These are phyloP conservation scores for Chelonia mydas DNA, from an alignment of 2,797 vertebrate species.

Conservation along the genomic window DNA sequence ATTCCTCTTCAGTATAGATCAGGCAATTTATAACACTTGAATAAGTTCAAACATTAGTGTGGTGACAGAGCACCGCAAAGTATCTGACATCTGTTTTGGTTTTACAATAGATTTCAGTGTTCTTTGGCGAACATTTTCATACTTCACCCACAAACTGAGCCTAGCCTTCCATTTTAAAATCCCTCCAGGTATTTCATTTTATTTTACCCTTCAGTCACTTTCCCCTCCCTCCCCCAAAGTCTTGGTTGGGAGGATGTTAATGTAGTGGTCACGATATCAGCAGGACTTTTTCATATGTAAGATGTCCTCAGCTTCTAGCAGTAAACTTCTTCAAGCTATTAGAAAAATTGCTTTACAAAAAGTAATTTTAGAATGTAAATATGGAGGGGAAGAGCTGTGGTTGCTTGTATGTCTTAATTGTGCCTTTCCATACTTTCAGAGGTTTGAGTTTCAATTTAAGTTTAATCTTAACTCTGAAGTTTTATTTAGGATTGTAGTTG, in stretches of 20 bases:
- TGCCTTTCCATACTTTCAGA: neutral
- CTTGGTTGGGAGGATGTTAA: neutral
- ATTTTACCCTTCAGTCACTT: too few relatives aligned
- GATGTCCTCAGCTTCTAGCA: neutral
- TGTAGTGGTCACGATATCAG: neutral
- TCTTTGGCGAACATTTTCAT: neutral
- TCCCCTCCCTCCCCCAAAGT: too few relatives aligned
- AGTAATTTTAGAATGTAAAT: neutral
- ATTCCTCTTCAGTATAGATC: neutral
- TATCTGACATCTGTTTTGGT: neutral
- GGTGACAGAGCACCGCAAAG: neutral
- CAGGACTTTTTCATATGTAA: neutral
- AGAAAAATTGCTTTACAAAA: neutral
- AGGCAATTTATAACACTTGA: neutral
- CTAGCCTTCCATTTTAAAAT: neutral
- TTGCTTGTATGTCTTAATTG: neutral
- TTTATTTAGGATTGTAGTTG: too few relatives aligned
- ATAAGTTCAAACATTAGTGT: neutral
- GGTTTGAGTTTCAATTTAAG: neutral
- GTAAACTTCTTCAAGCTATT: neutral
- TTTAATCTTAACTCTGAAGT: neutral
- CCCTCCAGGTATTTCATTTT: neutral
- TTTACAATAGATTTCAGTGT: rapidly evolving
- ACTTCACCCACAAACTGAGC: neutral
- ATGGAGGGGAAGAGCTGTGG: neutral